Conservation (phyloP, 2,797 vertebrate species). For the Ptychadena robeensis region DNA sequence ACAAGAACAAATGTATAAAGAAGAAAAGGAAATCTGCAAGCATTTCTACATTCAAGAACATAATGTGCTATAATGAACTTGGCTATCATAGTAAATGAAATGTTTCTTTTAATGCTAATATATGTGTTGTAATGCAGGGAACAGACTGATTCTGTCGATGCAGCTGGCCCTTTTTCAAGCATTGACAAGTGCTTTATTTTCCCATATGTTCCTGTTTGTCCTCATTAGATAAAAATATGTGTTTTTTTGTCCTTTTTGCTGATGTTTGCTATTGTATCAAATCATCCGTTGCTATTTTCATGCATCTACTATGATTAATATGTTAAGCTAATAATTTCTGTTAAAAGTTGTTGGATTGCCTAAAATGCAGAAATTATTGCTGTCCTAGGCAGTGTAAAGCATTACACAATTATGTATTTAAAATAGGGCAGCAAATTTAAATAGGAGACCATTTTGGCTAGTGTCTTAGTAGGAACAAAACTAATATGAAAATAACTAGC, state of each 20-base stretch:
- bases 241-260: neutral
- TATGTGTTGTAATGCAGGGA: slow-evolving; percentile 51
- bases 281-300: neutral
- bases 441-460: too few species aligned
- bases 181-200: slow-evolving; percentile 63
- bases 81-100: slow-evolving; percentile 42
- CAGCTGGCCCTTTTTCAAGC: slow-evolving; percentile 59
- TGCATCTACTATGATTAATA: neutral
- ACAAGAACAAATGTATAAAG: neutral
- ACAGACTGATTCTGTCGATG: slow-evolving; percentile 63
- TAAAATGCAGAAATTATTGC: neutral
- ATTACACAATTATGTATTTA: too few species aligned
- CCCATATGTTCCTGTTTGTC: slow-evolving; percentile 57
- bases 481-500: too few species aligned
- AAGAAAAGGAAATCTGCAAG: neutral
- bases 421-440: too few species aligned
- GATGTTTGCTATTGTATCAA: neutral
- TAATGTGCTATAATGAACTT: neutral
- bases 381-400: too few species aligned
- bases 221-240: neutral
- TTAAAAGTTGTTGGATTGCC: neutral
- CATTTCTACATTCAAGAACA: neutral
- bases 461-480: too few species aligned
- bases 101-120: slow-evolving; percentile 46
- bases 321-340: neutral